Conservation (phyloP, 2,888 invertebrate genomes). For the Microctonus aethiopoides region DNA sequence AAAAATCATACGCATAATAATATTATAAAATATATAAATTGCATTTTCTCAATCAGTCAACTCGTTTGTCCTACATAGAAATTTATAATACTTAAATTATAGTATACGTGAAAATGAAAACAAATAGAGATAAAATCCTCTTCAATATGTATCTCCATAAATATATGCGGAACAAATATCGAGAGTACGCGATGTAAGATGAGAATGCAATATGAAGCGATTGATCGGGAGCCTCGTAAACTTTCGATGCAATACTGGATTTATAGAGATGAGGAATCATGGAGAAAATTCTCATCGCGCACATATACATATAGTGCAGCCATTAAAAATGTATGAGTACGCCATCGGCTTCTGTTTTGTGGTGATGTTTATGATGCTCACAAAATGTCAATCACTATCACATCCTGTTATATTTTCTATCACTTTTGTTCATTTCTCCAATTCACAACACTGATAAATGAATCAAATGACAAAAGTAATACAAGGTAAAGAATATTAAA, state of each 20-base stretch:
- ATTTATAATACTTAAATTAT: slow-evolving; percentile 43
- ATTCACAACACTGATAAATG: neutral
- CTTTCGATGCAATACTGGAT: slow-evolving; percentile 21
- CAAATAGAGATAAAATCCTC: slow-evolving; percentile 36
- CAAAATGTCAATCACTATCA: neutral
- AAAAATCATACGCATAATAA: neutral
- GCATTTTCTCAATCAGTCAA: slow-evolving; percentile 27
- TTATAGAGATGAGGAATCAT: slow-evolving; percentile 29
- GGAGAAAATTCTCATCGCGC: slow-evolving; percentile 15
- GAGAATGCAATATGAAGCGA: neutral
- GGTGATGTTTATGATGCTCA: neutral
- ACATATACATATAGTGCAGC: neutral
- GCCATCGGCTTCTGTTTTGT: neutral
- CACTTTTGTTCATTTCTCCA: neutral
- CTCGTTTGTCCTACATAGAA: slow-evolving; percentile 32
- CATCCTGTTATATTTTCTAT: neutral
- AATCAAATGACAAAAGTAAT: neutral
- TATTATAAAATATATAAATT: slow-evolving; percentile 13
- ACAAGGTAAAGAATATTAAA: neutral
- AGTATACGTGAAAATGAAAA: slow-evolving; percentile 36
- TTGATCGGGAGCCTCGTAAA: slow-evolving; percentile 18
- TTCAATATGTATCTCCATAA: slow-evolving; percentile 13
- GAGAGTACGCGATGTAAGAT: slow-evolving; percentile 7
- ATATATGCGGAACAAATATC: neutral
- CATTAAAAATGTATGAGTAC: slow-evolving; percentile 17